These are phyloP conservation scores for Noctua comes DNA, from an alignment of 2,888 invertebrate genomes.

Conservation along the genomic window DNA sequence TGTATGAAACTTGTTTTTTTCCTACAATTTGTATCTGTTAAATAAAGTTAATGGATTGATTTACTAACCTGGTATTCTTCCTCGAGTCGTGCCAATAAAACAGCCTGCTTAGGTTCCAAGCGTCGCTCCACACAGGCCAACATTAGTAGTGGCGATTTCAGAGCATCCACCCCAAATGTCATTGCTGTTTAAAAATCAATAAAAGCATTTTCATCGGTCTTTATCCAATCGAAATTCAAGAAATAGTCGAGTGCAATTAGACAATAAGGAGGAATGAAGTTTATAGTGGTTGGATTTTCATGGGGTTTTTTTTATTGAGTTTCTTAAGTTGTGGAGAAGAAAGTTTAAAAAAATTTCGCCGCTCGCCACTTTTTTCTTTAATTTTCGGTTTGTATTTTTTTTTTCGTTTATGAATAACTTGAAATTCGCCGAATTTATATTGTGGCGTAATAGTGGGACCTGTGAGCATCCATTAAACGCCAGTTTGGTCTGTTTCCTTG, in stretches of 20 bases:
- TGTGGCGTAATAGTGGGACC: too few relatives aligned
- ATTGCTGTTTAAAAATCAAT: slow-evolving; percentile 91
- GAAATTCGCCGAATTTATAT: too few relatives aligned
- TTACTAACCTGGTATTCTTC: slow-evolving; percentile 95
- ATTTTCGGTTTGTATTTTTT: too few relatives aligned
- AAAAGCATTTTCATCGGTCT: slow-evolving; percentile 1
- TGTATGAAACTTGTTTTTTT: not conserved
- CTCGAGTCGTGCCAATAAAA: slow-evolving; percentile 95
- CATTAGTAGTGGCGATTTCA: slow-evolving; percentile 97
- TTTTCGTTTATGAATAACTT: too few relatives aligned
- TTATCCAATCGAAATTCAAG: not conserved
- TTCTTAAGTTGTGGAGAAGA: too few relatives aligned
- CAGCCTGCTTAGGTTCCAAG: slow-evolving; percentile 95
- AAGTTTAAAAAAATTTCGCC: too few relatives aligned
- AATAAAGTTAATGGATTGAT: not conserved
- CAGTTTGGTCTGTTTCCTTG: too few relatives aligned
- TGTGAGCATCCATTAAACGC: too few relatives aligned
- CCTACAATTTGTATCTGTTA: not conserved
- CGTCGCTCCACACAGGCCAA: slow-evolving; percentile 95
- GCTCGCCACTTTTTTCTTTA: too few relatives aligned
- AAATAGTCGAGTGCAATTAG: not conserved
- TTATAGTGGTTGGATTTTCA: too few relatives aligned
- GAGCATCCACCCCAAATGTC: slow-evolving; percentile 95
- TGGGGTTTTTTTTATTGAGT: too few relatives aligned
- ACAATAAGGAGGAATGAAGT: too few relatives aligned